Percentiles rank a stretch among this genome's conserved stretches.
These are phyloP conservation scores for Drosophila ustulata DNA, from an alignment of 2,888 invertebrate genomes.

Conservation along the genomic window DNA sequence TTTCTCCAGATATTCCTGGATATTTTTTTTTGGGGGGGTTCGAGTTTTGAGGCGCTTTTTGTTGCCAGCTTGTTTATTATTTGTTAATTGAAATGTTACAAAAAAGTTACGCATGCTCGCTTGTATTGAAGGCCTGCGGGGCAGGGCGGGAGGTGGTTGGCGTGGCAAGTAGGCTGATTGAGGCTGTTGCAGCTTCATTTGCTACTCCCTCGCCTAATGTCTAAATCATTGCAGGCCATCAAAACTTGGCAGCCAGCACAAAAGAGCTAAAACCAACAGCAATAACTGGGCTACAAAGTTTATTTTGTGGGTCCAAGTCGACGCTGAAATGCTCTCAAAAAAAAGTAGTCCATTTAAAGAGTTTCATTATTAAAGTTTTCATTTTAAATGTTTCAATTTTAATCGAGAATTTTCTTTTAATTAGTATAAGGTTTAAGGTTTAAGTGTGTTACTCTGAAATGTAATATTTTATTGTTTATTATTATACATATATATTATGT, in stretches of 20 bases:
- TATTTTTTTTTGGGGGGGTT: slow-evolving; percentile 16
- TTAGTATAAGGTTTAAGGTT: too few species aligned
- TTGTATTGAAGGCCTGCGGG: not conserved
- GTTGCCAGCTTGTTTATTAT: slow-evolving; percentile 74
- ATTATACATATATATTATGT: too few species aligned
- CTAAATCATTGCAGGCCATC: slow-evolving; percentile 54
- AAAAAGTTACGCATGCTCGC: slow-evolving; percentile 62
- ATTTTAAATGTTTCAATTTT: too few species aligned
- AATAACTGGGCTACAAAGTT: slow-evolving; percentile 21
- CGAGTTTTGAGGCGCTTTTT: slow-evolving; percentile 58
- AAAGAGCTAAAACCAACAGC: slow-evolving; percentile 26
- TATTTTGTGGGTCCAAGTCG: not conserved
- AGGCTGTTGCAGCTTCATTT: slow-evolving; percentile 38
- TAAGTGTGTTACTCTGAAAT: not conserved
- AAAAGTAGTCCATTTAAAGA: too few species aligned
- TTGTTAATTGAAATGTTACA: slow-evolving; percentile 76
- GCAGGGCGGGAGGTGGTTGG: slow-evolving; percentile 6
- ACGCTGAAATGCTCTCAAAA: slow-evolving; percentile 8
- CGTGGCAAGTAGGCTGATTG: slow-evolving; percentile 41
- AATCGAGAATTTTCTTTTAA: too few species aligned
- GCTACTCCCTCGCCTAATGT: slow-evolving; percentile 50
- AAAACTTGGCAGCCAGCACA: slow-evolving; percentile 42
- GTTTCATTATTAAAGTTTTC: not conserved
- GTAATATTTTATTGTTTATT: too few species aligned
- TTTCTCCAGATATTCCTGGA: not conserved